Conservation (phyloP, 2,797 vertebrate species). For the Girardinus metallicus region DNA sequence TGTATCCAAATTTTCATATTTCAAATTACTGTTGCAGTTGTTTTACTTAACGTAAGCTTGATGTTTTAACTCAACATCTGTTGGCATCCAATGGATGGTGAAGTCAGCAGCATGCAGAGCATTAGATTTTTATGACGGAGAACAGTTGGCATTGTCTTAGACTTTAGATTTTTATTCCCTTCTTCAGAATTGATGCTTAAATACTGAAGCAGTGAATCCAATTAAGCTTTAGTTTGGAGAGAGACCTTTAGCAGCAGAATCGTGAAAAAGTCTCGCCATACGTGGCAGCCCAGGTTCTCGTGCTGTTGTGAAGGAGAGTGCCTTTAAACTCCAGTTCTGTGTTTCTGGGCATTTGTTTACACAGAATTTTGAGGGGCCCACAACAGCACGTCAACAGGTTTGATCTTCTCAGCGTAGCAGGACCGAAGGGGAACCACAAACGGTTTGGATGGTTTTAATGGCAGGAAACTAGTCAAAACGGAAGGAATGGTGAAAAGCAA, state of each 20-base stretch:
- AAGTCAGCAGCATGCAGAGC: too few relatives aligned
- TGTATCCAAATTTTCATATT: too few relatives aligned
- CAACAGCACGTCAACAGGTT: background rate
- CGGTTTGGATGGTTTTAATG: background rate
- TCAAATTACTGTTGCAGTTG: too few relatives aligned
- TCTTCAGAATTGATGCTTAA: background rate
- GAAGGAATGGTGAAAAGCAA: conserved; percentile 3
- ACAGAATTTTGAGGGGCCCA: background rate
- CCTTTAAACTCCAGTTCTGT: background rate
- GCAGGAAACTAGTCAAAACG: conserved; percentile 1
- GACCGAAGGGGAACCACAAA: background rate
- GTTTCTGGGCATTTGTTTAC: conserved; percentile 1
- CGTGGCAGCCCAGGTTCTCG: background rate
- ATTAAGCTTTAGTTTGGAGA: background rate
- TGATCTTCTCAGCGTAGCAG: background rate
- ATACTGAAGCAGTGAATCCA: background rate
- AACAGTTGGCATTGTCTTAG: too few relatives aligned
- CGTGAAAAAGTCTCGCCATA: background rate
- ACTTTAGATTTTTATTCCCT: background rate
- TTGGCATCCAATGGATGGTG: too few relatives aligned
- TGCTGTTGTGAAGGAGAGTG: background rate
- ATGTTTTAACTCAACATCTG: too few relatives aligned
- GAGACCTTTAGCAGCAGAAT: background rate
- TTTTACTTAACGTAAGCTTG: too few relatives aligned
- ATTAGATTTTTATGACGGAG: too few relatives aligned